Percentiles rank a stretch among this genome's conserved stretches.
phyloP scores from a whole-genome alignment of 23 tunicate genomes.

The Botrylloides violaceus region DNA sequence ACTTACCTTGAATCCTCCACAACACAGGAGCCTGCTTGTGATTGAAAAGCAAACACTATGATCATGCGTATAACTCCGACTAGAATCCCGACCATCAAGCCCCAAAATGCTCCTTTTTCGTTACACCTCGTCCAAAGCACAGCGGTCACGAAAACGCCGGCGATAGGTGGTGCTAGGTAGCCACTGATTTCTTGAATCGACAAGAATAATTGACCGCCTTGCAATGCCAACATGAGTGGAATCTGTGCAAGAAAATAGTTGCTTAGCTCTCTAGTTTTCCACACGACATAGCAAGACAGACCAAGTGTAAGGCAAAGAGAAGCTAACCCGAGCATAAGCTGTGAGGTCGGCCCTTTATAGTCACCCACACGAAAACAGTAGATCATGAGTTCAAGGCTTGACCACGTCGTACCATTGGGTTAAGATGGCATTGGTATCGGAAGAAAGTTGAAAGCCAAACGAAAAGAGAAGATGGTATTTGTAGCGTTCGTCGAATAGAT shows the following conservation, averaged over 20 bases:
- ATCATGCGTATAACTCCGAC: constrained; percentile 85
- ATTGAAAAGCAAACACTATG: constrained; percentile 69
- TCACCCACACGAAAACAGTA: no score
- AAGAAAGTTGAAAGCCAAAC: no score
- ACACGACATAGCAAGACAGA: no score
- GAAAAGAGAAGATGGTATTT: no score
- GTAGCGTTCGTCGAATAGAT: no score
- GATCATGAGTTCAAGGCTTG: no score
- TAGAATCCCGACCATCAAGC: constrained; percentile 66
- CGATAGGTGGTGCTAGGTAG: constrained; percentile 81
- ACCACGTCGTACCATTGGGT: no score
- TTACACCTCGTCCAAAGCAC: constrained; percentile 79
- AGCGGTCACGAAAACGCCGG: constrained; percentile 60
- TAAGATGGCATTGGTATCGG: no score
- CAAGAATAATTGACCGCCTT: constrained; percentile 75
- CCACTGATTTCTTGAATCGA: constrained; percentile 86
- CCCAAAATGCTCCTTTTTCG: constrained; percentile 98
- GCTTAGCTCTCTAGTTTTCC: no score
- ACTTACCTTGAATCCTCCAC: constrained; percentile 53
- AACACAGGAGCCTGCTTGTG: constrained; percentile 65
- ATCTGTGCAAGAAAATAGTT: constrained; percentile 35
- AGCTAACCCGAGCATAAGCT: no score
- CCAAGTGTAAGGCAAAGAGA: no score
- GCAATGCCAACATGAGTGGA: constrained; percentile 68
- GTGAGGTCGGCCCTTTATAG: no score